Evolutionary conservation across 2,113 vertebrate species (phyloP).

Genomic region (Phalacrocorax aristotelis): DNA sequence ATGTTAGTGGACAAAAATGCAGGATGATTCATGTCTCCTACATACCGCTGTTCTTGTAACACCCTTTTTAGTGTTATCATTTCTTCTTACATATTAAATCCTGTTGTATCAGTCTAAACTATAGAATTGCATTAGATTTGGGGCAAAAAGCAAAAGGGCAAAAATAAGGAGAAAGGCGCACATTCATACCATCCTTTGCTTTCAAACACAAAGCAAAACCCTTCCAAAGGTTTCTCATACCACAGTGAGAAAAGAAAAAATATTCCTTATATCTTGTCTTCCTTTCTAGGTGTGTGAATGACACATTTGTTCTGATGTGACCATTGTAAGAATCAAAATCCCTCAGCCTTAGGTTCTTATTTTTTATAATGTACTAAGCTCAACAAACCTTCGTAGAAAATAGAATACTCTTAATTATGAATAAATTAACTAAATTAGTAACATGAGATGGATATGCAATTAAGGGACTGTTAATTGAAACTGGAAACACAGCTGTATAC

Average conservation of each 20-base stretch:
- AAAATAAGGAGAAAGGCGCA: constrained; percentile 27
- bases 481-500: constrained; percentile 84
- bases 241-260: constrained; percentile 26
- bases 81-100: constrained; percentile 35
- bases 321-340: constrained; percentile 69
- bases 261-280: constrained; percentile 44
- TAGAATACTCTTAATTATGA: constrained; percentile 85
- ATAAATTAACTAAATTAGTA: constrained; percentile 86
- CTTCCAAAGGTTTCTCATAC: constrained; percentile 58
- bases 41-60: not conserved
- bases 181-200: constrained; percentile 3
- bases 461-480: constrained; percentile 82
- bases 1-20: constrained; percentile 28
- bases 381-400: constrained; percentile 77
- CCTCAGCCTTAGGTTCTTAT: constrained; percentile 43
- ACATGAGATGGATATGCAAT: constrained; percentile 83
- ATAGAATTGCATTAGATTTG: not conserved
- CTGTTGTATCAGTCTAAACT: constrained; percentile 23
- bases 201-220: constrained; percentile 54
- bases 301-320: constrained; percentile 70
- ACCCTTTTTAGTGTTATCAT: not conserved
- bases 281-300: constrained; percentile 47
- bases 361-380: constrained; percentile 71
- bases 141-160: not conserved
- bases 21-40: constrained; percentile 14